These are phyloP conservation scores for Liparis tanakae DNA, from an alignment of 2,797 vertebrate species.

Conservation along the genomic window DNA sequence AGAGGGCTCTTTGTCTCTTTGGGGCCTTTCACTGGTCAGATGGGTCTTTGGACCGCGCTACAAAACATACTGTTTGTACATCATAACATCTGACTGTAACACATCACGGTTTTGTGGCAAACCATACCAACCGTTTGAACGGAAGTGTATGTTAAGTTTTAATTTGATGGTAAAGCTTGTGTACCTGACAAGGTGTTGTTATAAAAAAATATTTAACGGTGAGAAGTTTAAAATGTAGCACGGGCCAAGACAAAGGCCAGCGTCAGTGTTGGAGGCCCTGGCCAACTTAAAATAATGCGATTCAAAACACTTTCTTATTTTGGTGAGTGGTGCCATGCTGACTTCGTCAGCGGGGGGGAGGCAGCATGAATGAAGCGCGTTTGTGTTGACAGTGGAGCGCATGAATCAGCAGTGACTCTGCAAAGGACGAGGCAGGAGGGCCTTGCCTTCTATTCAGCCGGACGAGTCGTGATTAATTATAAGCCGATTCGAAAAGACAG, in stretches of 20 bases:
- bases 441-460: conserved; percentile 17
- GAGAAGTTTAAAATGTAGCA: background rate
- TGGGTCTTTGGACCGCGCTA: too few species aligned
- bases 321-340: conserved; percentile 51
- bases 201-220: background rate
- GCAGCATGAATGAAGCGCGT: conserved; percentile 53
- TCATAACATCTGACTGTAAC: too few species aligned
- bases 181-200: background rate
- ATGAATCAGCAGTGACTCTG: conserved; percentile 67
- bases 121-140: too few species aligned
- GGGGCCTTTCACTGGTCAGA: too few species aligned
- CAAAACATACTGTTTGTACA: too few species aligned
- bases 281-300: conserved; percentile 35
- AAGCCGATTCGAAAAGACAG: conserved; percentile 19
- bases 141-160: background rate
- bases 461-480: conserved; percentile 22
- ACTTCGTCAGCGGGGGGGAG: conserved; percentile 40
- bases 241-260: conserved; percentile 15
- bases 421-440: conserved; percentile 39
- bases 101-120: too few species aligned
- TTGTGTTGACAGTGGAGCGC: conserved; percentile 50
- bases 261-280: conserved; percentile 29
- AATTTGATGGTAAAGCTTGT: background rate
- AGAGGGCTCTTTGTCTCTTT: too few species aligned
- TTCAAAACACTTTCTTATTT: conserved; percentile 32